Evolutionary conservation across 2,797 vertebrate genomes (phyloP), one percentile per base, ranked within the genome.

Genomic region (Squalus acanthias): DNA sequence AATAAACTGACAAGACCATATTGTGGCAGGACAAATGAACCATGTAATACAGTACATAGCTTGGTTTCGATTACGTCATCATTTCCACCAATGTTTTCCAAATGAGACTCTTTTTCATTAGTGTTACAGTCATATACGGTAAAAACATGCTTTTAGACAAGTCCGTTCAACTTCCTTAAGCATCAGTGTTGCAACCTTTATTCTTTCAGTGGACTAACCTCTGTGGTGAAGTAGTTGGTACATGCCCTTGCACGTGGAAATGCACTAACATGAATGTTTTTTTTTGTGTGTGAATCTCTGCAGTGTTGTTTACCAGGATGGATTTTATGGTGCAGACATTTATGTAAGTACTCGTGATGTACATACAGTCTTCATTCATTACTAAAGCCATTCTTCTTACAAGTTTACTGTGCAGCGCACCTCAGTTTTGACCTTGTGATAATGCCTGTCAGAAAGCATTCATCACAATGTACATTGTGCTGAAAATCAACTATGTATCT

Each of bases 291-390:
- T 98, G 98, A 97, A 98, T 98, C 98, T 98, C 98, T 98, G 97
- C 98, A 99, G 99, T 98, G 98, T 99, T 98, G 98, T 99, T 98
- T 99, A 99, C 98, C 99, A 99, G 98, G 99, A 99, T 98, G 99
- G 99, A 99, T 99, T 99, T 99, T 99, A 99, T 99, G 99, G 99
- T 98, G 99, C 99, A 98, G 99, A 99, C 98, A 99, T 99, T 98
- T 99, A 99, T 99, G 99, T 99, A 99, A 99, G 99, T 99, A 99
- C 98, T 98, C 97, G 98, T 97, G 97, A 98, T 97, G 97, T 97
- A 98, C 98, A 98, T 97, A 98, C 97, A 96, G 97, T 97, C 97
- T 65, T 97, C 96, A 97, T 97, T 97, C 97, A 97, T 97, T 97
- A 96, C 97, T 85, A 93, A 97, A 97, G 97, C 96, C 97, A 97